Conservation (phyloP, 1,140 invertebrate species). For the Melitaea cinxia region DNA sequence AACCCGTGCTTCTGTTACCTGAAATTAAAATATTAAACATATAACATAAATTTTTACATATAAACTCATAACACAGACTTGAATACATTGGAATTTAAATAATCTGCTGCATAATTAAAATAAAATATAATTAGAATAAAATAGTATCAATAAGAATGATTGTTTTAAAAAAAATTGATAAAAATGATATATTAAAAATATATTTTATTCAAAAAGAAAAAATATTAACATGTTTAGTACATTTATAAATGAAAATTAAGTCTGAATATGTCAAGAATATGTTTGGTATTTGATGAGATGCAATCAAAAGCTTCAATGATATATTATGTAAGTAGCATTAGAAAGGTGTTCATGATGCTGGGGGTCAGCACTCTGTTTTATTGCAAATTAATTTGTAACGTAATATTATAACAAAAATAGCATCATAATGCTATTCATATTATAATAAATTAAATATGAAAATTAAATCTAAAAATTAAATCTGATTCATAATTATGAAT, state of each 20-base stretch:
- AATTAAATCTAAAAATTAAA: no score
- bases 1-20: constrained; percentile 49
- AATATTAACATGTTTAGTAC: no score
- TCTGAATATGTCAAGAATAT: constrained; percentile 9
- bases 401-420: not conserved
- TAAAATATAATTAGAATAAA: no score
- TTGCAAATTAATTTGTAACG: not conserved
- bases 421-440: not conserved
- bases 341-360: constrained; percentile 44
- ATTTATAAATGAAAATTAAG: no score
- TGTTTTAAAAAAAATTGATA: no score
- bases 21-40: constrained; percentile 32
- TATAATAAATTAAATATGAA: no score
- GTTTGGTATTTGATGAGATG: constrained; percentile 31
- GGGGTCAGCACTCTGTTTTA: constrained; percentile 39
- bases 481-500: no score
- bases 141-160: no score
- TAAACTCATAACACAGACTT: not conserved
- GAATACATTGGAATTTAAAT: not conserved
- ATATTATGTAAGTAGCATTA: constrained; percentile 51
- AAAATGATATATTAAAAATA: no score
- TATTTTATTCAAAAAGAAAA: no score
- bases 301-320: constrained; percentile 32
- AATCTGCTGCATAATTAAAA: no score
- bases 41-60: not conserved